Conservation (phyloP, 2,113 vertebrate genomes). For the Panthera tigris region DNA sequence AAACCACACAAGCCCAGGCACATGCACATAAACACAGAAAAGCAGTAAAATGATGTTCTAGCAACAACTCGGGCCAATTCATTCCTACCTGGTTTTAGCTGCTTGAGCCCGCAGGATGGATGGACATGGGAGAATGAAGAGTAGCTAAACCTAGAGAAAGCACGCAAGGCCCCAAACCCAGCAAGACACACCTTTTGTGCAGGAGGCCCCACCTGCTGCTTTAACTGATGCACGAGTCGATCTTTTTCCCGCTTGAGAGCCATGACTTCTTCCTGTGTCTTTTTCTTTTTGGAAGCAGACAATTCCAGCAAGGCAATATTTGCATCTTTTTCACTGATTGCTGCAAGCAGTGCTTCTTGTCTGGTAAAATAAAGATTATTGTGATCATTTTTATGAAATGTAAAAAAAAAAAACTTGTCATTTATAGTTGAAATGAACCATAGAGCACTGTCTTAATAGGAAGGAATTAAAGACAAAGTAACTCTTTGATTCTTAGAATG, state of each 20-base stretch:
- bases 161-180: slow-evolving; percentile 50
- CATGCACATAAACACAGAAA: slow-evolving; percentile 46
- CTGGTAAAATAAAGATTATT: slow-evolving; percentile 84
- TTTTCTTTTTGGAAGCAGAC: slow-evolving; percentile 99
- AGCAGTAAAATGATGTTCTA: slow-evolving; percentile 42
- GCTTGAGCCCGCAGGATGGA: slow-evolving; percentile 40
- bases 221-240: slow-evolving; percentile 97
- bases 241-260: slow-evolving; percentile 97
- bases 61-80: neutral
- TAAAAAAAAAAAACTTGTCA: neutral
- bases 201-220: slow-evolving; percentile 93
- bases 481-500: neutral
- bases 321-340: slow-evolving; percentile 99
- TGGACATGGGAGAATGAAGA: slow-evolving; percentile 62
- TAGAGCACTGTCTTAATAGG: neutral
- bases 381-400: slow-evolving; percentile 58
- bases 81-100: slow-evolving; percentile 67
- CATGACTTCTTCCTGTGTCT: slow-evolving; percentile 98
- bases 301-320: slow-evolving; percentile 99
- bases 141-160: slow-evolving; percentile 68
- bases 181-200: slow-evolving; percentile 49
- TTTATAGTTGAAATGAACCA: neutral
- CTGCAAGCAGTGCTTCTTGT: slow-evolving; percentile 98
- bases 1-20: slow-evolving; percentile 58
- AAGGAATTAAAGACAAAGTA: neutral